These are phyloP conservation scores for Leptopterna dolabrata DNA, from an alignment of 2,888 invertebrate genomes.

Conservation along the genomic window DNA sequence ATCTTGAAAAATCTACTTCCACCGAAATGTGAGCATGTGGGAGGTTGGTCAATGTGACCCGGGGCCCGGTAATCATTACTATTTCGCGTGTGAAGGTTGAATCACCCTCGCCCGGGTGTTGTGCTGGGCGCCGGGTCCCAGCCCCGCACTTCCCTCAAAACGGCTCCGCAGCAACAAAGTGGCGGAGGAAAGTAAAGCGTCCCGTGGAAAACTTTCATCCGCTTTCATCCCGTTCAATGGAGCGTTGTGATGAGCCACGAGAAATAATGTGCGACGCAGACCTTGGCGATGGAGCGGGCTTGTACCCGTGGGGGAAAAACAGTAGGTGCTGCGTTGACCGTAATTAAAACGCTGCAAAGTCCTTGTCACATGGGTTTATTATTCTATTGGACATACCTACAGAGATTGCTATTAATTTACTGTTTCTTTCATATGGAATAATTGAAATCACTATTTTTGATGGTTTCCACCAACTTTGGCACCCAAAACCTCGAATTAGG, in stretches of 20 bases:
- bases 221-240: constrained; percentile 14
- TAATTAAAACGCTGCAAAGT: too few species aligned
- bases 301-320: background rate
- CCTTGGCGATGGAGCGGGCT: background rate
- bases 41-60: background rate
- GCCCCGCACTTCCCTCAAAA: background rate
- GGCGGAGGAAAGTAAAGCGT: background rate
- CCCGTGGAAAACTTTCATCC: background rate
- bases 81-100: constrained; percentile 9
- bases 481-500: too few species aligned
- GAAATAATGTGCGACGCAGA: background rate
- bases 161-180: background rate
- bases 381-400: too few species aligned
- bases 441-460: too few species aligned
- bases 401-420: too few species aligned
- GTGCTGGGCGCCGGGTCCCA: background rate
- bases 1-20: background rate
- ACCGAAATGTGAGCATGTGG: background rate
- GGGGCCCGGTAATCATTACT: constrained; percentile 10
- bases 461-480: too few species aligned
- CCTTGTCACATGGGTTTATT: too few species aligned
- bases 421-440: too few species aligned
- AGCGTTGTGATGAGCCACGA: background rate
- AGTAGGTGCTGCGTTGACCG: too few species aligned
- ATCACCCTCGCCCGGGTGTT: background rate